Conservation (phyloP, 2,113 vertebrate species). For the Lophochroa leadbeateri region DNA sequence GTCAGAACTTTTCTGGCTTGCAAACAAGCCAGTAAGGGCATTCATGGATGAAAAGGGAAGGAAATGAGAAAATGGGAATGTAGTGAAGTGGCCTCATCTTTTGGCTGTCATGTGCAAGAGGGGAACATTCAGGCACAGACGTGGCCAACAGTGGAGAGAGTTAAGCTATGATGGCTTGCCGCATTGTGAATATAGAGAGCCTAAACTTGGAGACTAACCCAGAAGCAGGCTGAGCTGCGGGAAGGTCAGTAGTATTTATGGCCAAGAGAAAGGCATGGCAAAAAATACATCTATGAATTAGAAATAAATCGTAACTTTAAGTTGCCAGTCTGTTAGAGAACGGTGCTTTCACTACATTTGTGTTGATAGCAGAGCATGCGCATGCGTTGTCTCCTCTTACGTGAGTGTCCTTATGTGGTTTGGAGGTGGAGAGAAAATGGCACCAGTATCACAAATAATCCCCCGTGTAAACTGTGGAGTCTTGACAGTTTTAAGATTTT, state of each 20-base stretch:
- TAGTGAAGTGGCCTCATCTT: fast-evolving
- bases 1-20: background rate
- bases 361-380: background rate
- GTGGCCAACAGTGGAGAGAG: background rate
- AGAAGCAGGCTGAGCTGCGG: background rate
- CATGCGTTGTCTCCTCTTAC: background rate
- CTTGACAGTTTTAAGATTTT: background rate
- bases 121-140: background rate
- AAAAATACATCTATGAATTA: background rate
- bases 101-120: fast-evolving
- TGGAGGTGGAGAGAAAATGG: background rate
- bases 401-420: background rate
- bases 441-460: background rate
- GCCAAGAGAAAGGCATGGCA: background rate
- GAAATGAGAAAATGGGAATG: background rate
- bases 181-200: background rate
- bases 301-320: background rate
- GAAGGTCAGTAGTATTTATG: background rate
- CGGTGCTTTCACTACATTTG: background rate
- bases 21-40: background rate
- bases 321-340: background rate
- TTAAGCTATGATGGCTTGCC: background rate
- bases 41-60: background rate
- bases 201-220: background rate
- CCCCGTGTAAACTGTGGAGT: background rate